phyloP scores from a whole-genome alignment of 1,140 invertebrate species.

The Philopotamus ludificatus region DNA sequence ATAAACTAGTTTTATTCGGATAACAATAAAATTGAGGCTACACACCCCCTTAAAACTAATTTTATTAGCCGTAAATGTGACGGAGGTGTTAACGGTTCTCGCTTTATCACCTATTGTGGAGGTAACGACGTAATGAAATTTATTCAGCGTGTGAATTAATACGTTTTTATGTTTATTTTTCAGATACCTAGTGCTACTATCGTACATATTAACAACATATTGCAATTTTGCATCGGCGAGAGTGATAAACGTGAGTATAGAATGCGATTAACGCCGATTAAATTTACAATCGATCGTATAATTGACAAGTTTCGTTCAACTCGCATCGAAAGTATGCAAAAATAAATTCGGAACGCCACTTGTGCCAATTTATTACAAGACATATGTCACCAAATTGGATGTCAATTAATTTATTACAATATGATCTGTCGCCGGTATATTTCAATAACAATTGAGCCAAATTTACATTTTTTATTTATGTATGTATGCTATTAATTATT shows the following conservation, averaged over 20 bases:
- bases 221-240: constrained; percentile 29
- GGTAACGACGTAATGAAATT: not conserved
- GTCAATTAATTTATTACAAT: not conserved
- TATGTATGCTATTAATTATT: not conserved
- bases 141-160: too few species aligned
- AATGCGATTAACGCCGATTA: too few species aligned
- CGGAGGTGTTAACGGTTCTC: not conserved
- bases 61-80: not conserved
- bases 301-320: constrained; percentile 1
- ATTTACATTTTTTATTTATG: not conserved
- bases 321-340: not conserved
- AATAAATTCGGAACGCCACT: not conserved
- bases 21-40: not conserved
- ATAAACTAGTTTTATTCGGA: not conserved
- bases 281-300: too few species aligned
- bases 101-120: not conserved
- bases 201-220: constrained; percentile 33
- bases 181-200: constrained; percentile 36
- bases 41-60: not conserved
- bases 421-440: not conserved
- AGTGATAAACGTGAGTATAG: constrained; percentile 38
- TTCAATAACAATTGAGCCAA: not conserved
- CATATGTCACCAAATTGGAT: not conserved
- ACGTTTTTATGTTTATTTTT: constrained; percentile 30
- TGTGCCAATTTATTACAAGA: not conserved